A percentile compares a stretch with the other conserved stretches of the same genome.
Evolutionary conservation across 2,113 vertebrate genomes (phyloP).

Genomic region (Halcyon malimbica): DNA sequence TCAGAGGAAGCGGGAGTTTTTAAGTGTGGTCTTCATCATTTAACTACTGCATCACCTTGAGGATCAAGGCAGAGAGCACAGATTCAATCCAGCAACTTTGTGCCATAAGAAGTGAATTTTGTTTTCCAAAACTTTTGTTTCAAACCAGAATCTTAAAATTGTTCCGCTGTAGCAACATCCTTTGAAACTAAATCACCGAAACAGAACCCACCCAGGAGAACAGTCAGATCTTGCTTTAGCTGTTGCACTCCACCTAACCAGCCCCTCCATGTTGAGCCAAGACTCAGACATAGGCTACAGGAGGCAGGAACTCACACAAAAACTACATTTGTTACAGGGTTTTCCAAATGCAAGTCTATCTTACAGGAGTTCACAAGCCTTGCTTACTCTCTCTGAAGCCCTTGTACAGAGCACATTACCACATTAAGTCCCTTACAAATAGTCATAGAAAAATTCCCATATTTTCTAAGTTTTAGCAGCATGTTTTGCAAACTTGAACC

Average conservation of each 20-base stretch:
- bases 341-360: background rate
- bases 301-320: background rate
- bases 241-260: background rate
- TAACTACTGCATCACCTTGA: background rate
- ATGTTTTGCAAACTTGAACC: background rate
- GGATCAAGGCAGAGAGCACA: background rate
- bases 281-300: background rate
- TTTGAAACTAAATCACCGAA: background rate
- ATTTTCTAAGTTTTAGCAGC: background rate
- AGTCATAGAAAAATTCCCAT: background rate
- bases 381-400: background rate
- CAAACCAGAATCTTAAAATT: background rate
- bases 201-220: background rate
- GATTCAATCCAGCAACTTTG: background rate
- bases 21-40: background rate
- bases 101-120: background rate
- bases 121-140: background rate
- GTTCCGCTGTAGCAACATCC: background rate
- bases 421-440: background rate
- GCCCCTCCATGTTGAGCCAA: background rate
- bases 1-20: background rate
- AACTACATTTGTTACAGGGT: background rate
- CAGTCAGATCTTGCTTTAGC: background rate
- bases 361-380: background rate
- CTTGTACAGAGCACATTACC: background rate